Evolutionary conservation across 1,140 invertebrate genomes (phyloP).

Genomic region (Drepana arcuata): DNA sequence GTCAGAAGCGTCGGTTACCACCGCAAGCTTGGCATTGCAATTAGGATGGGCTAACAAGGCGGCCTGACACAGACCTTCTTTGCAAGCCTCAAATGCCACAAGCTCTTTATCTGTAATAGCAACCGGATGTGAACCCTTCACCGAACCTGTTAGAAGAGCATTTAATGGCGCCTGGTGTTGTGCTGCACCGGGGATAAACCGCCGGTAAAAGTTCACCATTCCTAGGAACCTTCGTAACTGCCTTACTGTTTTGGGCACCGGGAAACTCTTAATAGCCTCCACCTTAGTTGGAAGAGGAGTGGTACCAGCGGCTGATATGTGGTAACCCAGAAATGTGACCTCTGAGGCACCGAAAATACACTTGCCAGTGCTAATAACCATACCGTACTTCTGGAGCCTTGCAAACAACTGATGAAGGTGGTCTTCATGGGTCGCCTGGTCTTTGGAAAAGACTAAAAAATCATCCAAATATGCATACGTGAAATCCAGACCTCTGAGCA

Average conservation of each 20-base stretch:
- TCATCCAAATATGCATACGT: constrained; percentile 68
- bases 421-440: constrained; percentile 24
- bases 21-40: constrained; percentile 25
- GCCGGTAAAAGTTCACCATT: constrained; percentile 50
- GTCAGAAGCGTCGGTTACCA: constrained; percentile 48
- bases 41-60: constrained; percentile 23
- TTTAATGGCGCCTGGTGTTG: constrained; percentile 12
- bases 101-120: constrained; percentile 4
- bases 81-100: constrained; percentile 8
- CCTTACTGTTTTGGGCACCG: constrained; percentile 30
- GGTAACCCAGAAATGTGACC: constrained; percentile 31
- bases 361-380: constrained; percentile 27
- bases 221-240: constrained; percentile 53
- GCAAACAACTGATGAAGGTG: constrained; percentile 24
- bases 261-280: constrained; percentile 25
- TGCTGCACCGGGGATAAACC: constrained; percentile 27
- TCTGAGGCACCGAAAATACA: constrained; percentile 24
- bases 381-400: constrained; percentile 20
- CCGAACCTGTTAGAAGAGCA: constrained; percentile 7
- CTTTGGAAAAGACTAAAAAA: constrained; percentile 54
- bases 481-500: constrained; percentile 26
- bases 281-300: constrained; percentile 19
- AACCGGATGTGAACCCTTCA: constrained; percentile 9
- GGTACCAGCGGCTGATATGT: constrained; percentile 17
- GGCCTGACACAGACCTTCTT: constrained; percentile 8